Conservation (phyloP, 2,888 invertebrate genomes). For the Himalopsyche anomala region DNA sequence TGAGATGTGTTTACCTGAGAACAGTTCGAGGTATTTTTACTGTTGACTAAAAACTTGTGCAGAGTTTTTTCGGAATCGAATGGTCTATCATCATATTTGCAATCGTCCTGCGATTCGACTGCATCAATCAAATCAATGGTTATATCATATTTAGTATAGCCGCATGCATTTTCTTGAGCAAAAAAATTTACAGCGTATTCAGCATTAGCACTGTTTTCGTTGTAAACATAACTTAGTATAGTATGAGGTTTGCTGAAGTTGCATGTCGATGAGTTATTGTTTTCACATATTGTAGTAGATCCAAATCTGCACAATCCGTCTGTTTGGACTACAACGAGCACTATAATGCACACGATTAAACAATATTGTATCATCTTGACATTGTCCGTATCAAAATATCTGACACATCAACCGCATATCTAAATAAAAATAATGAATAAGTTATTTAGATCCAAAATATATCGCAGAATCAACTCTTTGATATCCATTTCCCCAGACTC, state of each 20-base stretch:
- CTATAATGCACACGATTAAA: background rate
- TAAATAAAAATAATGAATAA: background rate
- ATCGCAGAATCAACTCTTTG: background rate
- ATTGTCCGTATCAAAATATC: background rate
- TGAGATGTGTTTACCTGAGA: conserved; percentile 38
- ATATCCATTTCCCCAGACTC: conserved; percentile 20
- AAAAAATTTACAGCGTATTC: conserved; percentile 48
- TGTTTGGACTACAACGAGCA: background rate
- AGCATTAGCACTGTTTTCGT: conserved; percentile 45
- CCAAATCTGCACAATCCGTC: background rate
- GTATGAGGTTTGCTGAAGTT: conserved; percentile 39
- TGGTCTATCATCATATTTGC: conserved; percentile 14
- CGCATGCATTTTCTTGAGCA: conserved; percentile 45
- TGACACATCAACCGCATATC: background rate
- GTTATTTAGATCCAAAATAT: conserved; percentile 14
- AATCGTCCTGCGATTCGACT: background rate
- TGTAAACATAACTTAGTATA: background rate
- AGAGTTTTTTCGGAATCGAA: conserved; percentile 24
- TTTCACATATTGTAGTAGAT: conserved; percentile 18
- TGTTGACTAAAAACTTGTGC: conserved; percentile 35
- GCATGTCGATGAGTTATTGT: conserved; percentile 7
- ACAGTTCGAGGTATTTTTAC: conserved; percentile 10
- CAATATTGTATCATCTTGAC: conserved; percentile 27
- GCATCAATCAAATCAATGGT: conserved; percentile 12
- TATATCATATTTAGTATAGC: conserved; percentile 39